Evolutionary conservation across 2,113 vertebrate species (phyloP), one percentile per base, ranked within the genome.

Genomic region (Psilopogon haemacephalus): DNA sequence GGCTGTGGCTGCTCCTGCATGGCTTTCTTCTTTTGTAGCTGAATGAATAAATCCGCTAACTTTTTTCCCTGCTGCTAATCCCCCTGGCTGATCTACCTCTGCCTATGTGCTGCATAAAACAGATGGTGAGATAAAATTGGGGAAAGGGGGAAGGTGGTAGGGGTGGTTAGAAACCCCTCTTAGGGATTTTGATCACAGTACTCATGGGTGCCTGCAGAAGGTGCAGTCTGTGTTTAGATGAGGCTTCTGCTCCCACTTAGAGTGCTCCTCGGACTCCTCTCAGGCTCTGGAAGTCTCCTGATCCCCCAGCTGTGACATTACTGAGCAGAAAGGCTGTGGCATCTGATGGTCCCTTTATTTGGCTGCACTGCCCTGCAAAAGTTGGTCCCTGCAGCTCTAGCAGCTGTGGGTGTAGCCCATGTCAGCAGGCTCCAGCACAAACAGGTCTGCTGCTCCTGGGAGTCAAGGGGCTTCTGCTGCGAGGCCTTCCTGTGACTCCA

Each of bases 311-410:
- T 0, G 0, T 2, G 4, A 3, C 5, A 24, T 20, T 0, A 32
- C 84, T 4, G 74, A 42, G 52, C 5, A 56, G 52, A 38, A 72
- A 21, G 27, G n/a, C 5, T 2, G 11, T 63, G 38, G 35, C 8
- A 12, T 2, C 48, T 0, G 0, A 3, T 4, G 21, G 10, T 33
- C 1, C 27, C 27, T 28, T 44, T 1, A 0, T 32, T 56, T 42
- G 26, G 28, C 26, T 30, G 24, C 40, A 1, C 1, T 33, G 14
- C 12, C 11, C 74, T 82, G 33, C 27, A 7, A 16, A 59, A 54
- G 11, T 11, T 46, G 42, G 9, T 21, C 12, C 27, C 40, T 15
- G 52, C 26, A 48, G 88, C 55, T 11, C 11, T 35, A 14, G 42
- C 21, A 48, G 46, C 28, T 62, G 37, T 23, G 13, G 2, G 4